These are phyloP conservation scores for Haliaeetus leucogaster DNA, from an alignment of 2,113 vertebrate species.

Conservation along the genomic window DNA sequence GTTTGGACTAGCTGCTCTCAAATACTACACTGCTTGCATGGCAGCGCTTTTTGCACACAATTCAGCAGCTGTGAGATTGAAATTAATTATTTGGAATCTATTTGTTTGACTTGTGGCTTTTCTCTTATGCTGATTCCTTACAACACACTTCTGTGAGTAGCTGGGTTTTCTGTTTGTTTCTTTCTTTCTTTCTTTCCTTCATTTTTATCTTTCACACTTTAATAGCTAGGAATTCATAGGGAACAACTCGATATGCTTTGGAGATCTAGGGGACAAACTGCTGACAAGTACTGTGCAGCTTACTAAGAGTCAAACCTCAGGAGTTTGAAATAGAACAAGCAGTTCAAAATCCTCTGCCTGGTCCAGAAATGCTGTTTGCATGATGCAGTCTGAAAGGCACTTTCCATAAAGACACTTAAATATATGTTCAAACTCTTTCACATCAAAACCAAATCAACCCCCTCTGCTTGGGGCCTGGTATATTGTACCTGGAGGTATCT, in stretches of 20 bases:
- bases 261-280: neutral
- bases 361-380: neutral
- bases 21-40: neutral
- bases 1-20: neutral
- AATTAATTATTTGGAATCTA: neutral
- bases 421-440: neutral
- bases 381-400: neutral
- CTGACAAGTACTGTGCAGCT: neutral
- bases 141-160: neutral
- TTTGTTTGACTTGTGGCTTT: neutral
- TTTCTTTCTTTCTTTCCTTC: neutral
- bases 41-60: neutral
- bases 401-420: neutral
- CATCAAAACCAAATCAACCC: neutral
- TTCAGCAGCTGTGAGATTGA: neutral
- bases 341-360: neutral
- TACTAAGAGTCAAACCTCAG: neutral
- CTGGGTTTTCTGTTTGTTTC: fast-evolving
- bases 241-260: neutral
- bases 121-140: neutral
- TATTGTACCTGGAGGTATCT: neutral
- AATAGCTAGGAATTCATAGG: neutral
- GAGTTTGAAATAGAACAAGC: neutral
- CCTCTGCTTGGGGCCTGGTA: neutral
- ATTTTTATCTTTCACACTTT: neutral